Base-by-base conservation (phyloP, 2,888 invertebrate species). In the Phrixothrix hirtus region DNA sequence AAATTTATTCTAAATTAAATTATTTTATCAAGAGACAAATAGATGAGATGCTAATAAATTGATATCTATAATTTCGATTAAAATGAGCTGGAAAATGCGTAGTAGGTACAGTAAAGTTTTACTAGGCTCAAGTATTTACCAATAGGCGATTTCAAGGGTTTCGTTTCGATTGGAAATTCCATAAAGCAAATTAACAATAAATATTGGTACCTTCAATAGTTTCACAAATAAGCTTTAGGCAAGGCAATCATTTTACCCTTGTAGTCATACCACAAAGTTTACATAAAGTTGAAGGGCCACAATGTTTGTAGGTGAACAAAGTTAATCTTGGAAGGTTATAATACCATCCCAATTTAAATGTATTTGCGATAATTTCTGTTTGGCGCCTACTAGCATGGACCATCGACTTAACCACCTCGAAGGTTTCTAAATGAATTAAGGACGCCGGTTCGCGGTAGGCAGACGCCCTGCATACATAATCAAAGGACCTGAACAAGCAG, bases 381-480 rank as follows among this genome's bases (percentile, higher is more conserved):
- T 52, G 29, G 51, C 36, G 26, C 45, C 45, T 26, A 38, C 15
- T 21, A 16, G 30, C 14, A 13, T 17, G 10, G 13, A 7, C 35
- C 35, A 27, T 29, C 39, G 30, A 51, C 48, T 49, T 39, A 34
- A 49, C 32, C 48, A 45, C 45, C 36, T 55, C 30, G 34, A 29
- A 45, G 45, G 39, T 37, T 41, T 36, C 29, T 64, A 64, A 67
- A 68, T 69, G 66, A 69, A 65, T 67, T 67, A 65, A 57, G 59
- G 48, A 59, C 61, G 57, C 62, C 55, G 65, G 66, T 60, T 59
- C 34, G 27, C 26, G 52, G 54, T 54, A 56, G 49, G 63, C 58
- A 60, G 45, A 55, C 59, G 62, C 60, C 60, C 58, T 66, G 68
- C 68, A 70, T 69, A 68, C 67, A 60, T 69, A 69, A 70, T 70